Evolutionary conservation across 2,113 vertebrate species (phyloP).

Genomic region (Origma solitaria): DNA sequence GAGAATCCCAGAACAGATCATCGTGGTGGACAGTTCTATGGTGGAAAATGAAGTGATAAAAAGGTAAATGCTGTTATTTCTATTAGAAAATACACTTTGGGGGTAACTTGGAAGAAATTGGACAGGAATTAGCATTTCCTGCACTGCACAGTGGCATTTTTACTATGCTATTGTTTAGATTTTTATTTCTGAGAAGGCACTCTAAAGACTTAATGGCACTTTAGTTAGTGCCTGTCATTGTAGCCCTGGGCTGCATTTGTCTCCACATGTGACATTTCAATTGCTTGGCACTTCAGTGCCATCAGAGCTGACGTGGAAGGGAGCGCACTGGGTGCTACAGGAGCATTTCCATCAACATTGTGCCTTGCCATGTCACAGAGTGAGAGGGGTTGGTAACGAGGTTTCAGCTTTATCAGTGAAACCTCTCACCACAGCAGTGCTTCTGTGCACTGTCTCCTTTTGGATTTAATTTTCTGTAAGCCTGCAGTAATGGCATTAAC

Average conservation of each 20-base stretch:
- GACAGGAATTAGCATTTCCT: not conserved
- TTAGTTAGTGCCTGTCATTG: not conserved
- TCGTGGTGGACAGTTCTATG: slow-evolving; percentile 90
- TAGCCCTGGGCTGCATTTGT: not conserved
- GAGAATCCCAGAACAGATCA: slow-evolving; percentile 89
- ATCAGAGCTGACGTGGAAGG: not conserved
- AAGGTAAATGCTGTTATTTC: slow-evolving; percentile 58
- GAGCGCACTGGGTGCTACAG: not conserved
- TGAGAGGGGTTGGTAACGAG: not conserved
- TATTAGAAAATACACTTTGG: not conserved
- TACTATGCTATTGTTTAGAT: not conserved
- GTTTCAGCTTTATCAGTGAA: slow-evolving; percentile 1
- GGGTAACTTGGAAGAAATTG: not conserved
- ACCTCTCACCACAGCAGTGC: not conserved
- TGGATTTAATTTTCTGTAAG: not conserved
- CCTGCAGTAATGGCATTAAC: not conserved
- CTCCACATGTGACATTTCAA: not conserved
- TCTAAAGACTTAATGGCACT: not conserved
- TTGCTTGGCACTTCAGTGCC: not conserved
- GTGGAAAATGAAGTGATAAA: slow-evolving; percentile 86
- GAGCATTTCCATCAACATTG: not conserved
- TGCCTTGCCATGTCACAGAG: not conserved
- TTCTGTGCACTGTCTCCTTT: not conserved
- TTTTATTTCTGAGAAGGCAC: not conserved
- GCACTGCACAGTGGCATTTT: not conserved